Percentiles rank a stretch among this genome's conserved stretches.
Evolutionary conservation across 2,797 vertebrate species (phyloP).

Genomic region (Crenichthys baileyi): DNA sequence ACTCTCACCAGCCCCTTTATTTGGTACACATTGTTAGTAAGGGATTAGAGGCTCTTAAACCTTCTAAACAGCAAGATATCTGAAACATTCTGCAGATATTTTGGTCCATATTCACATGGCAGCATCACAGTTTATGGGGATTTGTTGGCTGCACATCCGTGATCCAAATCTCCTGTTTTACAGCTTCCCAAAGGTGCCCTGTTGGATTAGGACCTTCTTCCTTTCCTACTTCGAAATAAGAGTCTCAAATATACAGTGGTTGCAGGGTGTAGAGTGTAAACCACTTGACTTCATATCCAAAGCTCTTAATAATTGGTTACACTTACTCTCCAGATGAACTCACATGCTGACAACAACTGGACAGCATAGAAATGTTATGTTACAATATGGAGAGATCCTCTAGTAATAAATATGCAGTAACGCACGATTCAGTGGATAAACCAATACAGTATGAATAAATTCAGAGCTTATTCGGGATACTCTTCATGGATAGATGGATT

Average conservation of each 20-base stretch:
- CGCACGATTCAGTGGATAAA: background rate
- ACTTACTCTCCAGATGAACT: background rate
- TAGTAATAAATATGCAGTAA: background rate
- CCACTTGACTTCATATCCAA: slow-evolving; percentile 2
- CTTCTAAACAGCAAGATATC: background rate
- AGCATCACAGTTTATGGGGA: background rate
- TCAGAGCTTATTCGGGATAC: background rate
- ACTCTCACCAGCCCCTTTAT: background rate
- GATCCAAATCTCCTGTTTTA: background rate
- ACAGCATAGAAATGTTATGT: background rate
- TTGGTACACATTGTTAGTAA: background rate
- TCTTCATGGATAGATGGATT: background rate
- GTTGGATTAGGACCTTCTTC: background rate
- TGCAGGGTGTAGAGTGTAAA: background rate
- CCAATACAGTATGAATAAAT: background rate
- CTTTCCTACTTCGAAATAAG: background rate
- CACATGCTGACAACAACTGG: too few species aligned
- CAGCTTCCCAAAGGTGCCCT: background rate
- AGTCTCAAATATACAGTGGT: background rate
- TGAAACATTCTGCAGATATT: background rate
- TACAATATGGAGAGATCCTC: background rate
- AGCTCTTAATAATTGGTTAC: background rate
- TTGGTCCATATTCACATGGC: background rate
- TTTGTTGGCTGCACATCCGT: too few species aligned
- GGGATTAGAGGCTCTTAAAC: background rate